These are phyloP conservation scores for Selene dorsalis DNA, from an alignment of 2,797 vertebrate genomes.

Conservation along the genomic window DNA sequence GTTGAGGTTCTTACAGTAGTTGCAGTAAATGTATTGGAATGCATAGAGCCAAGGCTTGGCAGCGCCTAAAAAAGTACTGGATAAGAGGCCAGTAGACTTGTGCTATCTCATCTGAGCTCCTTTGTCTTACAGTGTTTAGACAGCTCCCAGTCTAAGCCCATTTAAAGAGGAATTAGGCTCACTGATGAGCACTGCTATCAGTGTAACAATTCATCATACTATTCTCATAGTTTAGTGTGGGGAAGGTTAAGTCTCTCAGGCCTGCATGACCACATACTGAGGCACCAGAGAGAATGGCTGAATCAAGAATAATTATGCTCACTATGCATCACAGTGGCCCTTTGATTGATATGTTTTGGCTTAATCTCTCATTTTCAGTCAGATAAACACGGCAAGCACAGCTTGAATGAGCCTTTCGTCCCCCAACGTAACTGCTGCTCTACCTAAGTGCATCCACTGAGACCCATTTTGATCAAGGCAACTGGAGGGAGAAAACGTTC, in stretches of 20 bases:
- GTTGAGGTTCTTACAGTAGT: slow-evolving; percentile 71
- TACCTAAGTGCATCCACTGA: slow-evolving; percentile 74
- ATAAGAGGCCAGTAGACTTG: slow-evolving; percentile 55
- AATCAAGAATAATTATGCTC: slow-evolving; percentile 71
- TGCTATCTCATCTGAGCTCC: slow-evolving; percentile 62
- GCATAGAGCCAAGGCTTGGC: slow-evolving; percentile 84
- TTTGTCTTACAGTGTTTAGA: slow-evolving; percentile 61
- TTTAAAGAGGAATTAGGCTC: slow-evolving; percentile 48
- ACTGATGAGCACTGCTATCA: slow-evolving; percentile 54
- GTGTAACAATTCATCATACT: slow-evolving; percentile 56
- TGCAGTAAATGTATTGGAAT: slow-evolving; percentile 79
- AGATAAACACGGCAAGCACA: slow-evolving; percentile 73
- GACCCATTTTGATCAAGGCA: slow-evolving; percentile 83
- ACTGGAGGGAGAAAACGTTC: slow-evolving; percentile 77
- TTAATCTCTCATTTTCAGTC: slow-evolving; percentile 75
- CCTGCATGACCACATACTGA: slow-evolving; percentile 64
- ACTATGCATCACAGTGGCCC: slow-evolving; percentile 71
- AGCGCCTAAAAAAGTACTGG: slow-evolving; percentile 63
- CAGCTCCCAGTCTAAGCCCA: slow-evolving; percentile 48
- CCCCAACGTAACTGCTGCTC: slow-evolving; percentile 59
- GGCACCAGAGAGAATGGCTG: slow-evolving; percentile 73
- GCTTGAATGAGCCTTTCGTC: slow-evolving; percentile 57
- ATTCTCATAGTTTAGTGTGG: slow-evolving; percentile 42
- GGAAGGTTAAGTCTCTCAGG: slow-evolving; percentile 55
- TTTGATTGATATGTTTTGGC: slow-evolving; percentile 83